These are phyloP conservation scores for Montipora capricornis DNA, from an alignment of 64 coral and sea anemone species.

Conservation along the genomic window DNA sequence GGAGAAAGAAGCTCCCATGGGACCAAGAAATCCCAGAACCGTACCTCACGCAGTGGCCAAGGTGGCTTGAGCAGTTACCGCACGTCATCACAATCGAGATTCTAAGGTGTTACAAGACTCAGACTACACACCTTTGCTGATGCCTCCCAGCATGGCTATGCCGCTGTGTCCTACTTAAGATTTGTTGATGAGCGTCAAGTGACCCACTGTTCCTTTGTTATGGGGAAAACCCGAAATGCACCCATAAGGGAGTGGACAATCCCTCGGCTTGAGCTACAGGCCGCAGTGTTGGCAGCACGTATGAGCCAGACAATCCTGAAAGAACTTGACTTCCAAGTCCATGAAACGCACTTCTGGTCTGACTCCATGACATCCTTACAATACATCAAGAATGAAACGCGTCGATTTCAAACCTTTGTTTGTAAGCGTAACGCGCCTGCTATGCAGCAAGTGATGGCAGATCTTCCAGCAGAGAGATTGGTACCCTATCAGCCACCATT, in stretches of 20 bases:
- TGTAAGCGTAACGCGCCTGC: conserved; percentile 9
- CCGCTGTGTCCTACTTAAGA: conserved; percentile 24
- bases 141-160: conserved; percentile 39
- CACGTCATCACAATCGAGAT: conserved; percentile 11
- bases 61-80: conserved; percentile 27
- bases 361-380: too few relatives aligned
- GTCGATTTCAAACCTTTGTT: not conserved
- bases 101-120: conserved; percentile 45
- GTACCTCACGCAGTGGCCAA: conserved; percentile 7
- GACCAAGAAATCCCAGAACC: conserved; percentile 47
- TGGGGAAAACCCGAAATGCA: conserved; percentile 26
- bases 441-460: conserved; percentile 55
- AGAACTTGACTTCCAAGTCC: conserved; percentile 33
- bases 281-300: conserved; percentile 15
- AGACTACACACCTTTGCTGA: conserved; percentile 53
- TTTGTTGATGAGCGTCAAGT: conserved; percentile 21
- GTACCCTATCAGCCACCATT: conserved; percentile 59
- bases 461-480: conserved; percentile 39
- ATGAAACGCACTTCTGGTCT: not conserved
- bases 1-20: conserved; percentile 37
- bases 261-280: conserved; percentile 62
- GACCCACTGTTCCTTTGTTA: conserved; percentile 47
- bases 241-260: conserved; percentile 56
- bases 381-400: too few relatives aligned
- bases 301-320: not conserved